Conservation (phyloP, 2,888 invertebrate genomes). For the Cacoxenus indagator region DNA sequence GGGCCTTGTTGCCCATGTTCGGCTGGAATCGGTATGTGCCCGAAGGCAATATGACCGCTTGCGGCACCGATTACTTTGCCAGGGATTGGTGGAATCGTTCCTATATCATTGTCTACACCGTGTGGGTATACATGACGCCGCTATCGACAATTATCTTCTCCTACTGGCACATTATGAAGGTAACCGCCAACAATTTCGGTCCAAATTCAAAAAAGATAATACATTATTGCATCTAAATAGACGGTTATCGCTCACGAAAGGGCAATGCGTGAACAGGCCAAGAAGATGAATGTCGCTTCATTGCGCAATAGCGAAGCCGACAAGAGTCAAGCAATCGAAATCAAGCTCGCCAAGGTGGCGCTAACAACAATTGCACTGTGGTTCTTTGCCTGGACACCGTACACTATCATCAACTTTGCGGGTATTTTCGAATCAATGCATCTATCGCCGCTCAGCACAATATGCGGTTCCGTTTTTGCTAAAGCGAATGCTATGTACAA, state of each 20-base stretch:
- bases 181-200: conserved; percentile 43
- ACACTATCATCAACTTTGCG: conserved; percentile 73
- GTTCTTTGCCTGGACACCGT: conserved; percentile 79
- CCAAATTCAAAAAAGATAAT: neutral
- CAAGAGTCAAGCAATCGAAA: conserved; percentile 73
- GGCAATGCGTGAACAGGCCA: conserved; percentile 75
- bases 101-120: conserved; percentile 73
- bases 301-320: conserved; percentile 72
- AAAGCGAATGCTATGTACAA: conserved; percentile 75
- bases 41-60: conserved; percentile 79
- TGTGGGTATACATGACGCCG: conserved; percentile 72
- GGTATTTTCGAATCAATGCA: conserved; percentile 72
- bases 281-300: conserved; percentile 77
- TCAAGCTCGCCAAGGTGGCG: conserved; percentile 75
- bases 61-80: conserved; percentile 75
- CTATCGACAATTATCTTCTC: conserved; percentile 74
- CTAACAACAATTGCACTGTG: conserved; percentile 76
- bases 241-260: conserved; percentile 74
- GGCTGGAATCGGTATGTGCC: conserved; percentile 79
- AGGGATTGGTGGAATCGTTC: conserved; percentile 73
- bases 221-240: conserved; percentile 45
- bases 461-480: conserved; percentile 75
- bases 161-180: conserved; percentile 76
- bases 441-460: conserved; percentile 73
- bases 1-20: conserved; percentile 75